Conservation (phyloP, 2,797 vertebrate genomes). For the Avahi laniger region DNA sequence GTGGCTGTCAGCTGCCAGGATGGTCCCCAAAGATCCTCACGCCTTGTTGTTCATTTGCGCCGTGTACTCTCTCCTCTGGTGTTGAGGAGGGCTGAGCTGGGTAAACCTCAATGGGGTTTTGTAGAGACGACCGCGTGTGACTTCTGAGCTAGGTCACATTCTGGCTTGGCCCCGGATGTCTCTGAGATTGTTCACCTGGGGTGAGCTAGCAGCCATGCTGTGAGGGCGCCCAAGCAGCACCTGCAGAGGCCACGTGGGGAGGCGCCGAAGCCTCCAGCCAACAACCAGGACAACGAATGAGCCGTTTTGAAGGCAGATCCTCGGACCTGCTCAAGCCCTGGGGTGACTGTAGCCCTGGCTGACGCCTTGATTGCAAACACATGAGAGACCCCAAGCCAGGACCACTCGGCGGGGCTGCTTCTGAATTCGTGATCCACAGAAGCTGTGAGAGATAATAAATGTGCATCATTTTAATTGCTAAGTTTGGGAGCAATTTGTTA, state of each 20-base stretch:
- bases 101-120: not conserved
- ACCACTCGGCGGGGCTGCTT: not conserved
- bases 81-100: not conserved
- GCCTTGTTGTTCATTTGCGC: not conserved
- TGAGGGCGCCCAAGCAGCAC: not conserved
- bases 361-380: not conserved
- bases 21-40: not conserved
- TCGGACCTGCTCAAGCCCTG: not conserved
- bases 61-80: rapidly evolving
- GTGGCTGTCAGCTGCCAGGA: too few relatives aligned
- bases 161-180: not conserved
- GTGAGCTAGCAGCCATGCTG: not conserved
- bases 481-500: constrained; percentile 17
- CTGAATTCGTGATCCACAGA: not conserved
- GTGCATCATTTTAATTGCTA: not conserved
- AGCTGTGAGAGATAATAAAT: not conserved
- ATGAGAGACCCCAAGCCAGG: not conserved
- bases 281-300: not conserved
- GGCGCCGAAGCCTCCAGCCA: not conserved
- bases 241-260: not conserved
- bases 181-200: not conserved
- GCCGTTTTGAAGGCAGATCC: not conserved
- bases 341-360: not conserved
- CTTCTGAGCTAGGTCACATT: not conserved
- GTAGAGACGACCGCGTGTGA: not conserved